Conservation (phyloP, 2,797 vertebrate species). For the Catamblyrhynchus diadema region DNA sequence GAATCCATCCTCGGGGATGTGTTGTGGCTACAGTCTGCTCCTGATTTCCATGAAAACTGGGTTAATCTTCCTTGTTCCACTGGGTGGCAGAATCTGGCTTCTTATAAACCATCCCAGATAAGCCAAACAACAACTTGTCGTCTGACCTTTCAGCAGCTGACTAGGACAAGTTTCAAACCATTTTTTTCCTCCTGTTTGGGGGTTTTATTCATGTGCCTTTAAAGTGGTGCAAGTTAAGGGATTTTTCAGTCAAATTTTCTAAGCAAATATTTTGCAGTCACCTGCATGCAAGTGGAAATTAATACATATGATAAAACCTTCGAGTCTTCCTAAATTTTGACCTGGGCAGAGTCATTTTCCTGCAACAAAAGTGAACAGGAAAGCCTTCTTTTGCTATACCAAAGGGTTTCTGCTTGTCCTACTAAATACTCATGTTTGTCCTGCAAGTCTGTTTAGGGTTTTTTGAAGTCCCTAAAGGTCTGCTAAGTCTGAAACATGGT, state of each 20-base stretch:
- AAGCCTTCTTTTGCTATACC: not conserved
- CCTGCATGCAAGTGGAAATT: not conserved
- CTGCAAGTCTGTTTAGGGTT: not conserved
- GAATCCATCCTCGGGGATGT: accelerated
- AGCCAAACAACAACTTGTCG: not conserved
- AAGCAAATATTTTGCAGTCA: not conserved
- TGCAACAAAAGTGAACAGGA: not conserved
- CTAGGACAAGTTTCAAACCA: not conserved
- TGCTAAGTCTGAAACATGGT: not conserved
- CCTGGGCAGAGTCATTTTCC: not conserved
- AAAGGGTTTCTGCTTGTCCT: not conserved
- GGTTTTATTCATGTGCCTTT: not conserved
- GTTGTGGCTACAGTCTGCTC: not conserved
- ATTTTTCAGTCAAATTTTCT: not conserved
- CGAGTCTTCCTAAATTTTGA: not conserved
- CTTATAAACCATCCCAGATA: not conserved
- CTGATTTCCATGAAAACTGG: not conserved
- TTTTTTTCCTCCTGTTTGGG: not conserved
- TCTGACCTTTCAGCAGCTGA: not conserved
- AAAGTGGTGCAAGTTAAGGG: not conserved
- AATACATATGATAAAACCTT: not conserved
- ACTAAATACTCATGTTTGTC: not conserved
- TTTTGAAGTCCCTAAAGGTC: not conserved
- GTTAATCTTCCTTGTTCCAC: conserved; percentile 9
- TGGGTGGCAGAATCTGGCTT: conserved; percentile 38